Percentiles rank a stretch among this genome's conserved stretches.
phyloP scores from a whole-genome alignment of 2,113 vertebrate species.

The Elephas maximus region DNA sequence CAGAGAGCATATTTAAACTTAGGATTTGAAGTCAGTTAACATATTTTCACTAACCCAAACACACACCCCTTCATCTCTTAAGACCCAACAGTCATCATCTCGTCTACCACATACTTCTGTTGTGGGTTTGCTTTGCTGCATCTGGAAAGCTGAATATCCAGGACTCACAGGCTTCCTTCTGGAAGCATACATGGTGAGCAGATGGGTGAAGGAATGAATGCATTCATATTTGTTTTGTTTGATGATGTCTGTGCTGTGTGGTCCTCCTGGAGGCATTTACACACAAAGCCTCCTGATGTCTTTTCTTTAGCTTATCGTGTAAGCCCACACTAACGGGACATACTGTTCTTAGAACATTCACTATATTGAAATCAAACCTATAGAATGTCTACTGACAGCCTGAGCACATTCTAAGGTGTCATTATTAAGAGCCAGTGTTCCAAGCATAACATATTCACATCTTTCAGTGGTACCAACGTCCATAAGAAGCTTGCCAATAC shows the following conservation, averaged over 20 bases:
- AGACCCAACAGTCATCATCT: neutral
- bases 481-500: neutral
- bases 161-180: neutral
- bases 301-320: neutral
- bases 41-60: conserved; percentile 56
- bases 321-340: neutral
- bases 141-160: conserved; percentile 42
- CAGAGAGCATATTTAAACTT: neutral
- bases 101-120: conserved; percentile 11
- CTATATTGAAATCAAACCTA: neutral
- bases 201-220: conserved; percentile 16
- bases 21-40: conserved; percentile 25
- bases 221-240: conserved; percentile 42
- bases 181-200: conserved; percentile 28
- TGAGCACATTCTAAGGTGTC: neutral
- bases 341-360: neutral
- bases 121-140: conserved; percentile 8
- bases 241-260: conserved; percentile 66
- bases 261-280: conserved; percentile 72
- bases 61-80: neutral
- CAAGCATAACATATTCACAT: neutral
- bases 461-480: neutral
- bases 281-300: neutral
- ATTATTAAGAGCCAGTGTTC: neutral
- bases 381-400: neutral